phyloP scores from a whole-genome alignment of 2,888 invertebrate species.

The Hesperia comma region DNA sequence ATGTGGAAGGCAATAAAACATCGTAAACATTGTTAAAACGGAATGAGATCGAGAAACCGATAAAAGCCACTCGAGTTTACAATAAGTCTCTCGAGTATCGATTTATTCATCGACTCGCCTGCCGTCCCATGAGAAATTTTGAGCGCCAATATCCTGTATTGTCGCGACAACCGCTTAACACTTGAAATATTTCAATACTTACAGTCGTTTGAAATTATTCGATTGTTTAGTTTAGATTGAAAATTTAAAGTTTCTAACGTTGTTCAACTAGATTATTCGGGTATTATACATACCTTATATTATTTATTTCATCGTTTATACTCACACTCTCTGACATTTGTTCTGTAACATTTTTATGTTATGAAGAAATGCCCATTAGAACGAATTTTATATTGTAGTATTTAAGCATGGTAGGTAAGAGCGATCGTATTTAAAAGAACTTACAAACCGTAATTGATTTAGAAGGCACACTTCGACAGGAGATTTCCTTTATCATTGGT shows the following conservation, averaged over 20 bases:
- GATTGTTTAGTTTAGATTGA: neutral
- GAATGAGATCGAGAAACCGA: conserved; percentile 38
- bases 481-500: too few relatives aligned
- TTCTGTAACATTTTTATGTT: too few relatives aligned
- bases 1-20: conserved; percentile 37
- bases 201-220: neutral
- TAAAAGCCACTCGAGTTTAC: conserved; percentile 38
- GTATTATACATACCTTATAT: too few relatives aligned
- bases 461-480: too few relatives aligned
- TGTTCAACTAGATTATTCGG: neutral
- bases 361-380: too few relatives aligned
- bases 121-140: conserved; percentile 35
- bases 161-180: conserved; percentile 28
- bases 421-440: too few relatives aligned
- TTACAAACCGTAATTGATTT: too few relatives aligned
- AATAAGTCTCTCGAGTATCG: conserved; percentile 38
- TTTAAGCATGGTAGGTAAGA: too few relatives aligned
- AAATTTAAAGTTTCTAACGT: conserved; percentile 14
- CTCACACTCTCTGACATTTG: too few relatives aligned
- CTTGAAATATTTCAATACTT: conserved; percentile 29
- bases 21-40: conserved; percentile 38
- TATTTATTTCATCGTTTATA: too few relatives aligned
- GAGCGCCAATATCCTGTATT: conserved; percentile 31
- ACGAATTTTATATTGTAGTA: too few relatives aligned
- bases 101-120: conserved; percentile 35